Evolutionary conservation across 2,888 invertebrate species (phyloP), one percentile per base, ranked within the genome.

Genomic region (Heliconius erato): DNA sequence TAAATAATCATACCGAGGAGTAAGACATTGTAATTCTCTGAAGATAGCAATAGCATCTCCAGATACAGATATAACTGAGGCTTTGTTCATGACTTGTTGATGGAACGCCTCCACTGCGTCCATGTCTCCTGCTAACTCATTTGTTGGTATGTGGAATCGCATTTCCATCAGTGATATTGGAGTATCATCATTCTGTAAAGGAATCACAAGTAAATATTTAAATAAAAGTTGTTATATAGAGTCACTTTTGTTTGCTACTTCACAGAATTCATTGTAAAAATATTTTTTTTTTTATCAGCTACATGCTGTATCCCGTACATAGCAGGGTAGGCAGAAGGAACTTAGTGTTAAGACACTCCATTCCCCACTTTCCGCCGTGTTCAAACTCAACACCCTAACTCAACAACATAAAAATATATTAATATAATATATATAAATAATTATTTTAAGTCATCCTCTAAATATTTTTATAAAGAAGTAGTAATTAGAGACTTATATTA

Each of bases 31-130:
- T 85, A 99, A 97, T 94, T 99, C 99, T 84, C 98, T 97, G 95
- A 99, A 99, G 89, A 98, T 99, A 82, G 99, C 99, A 91, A 99
- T 98, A 23, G 99, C 99, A 95, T 99, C 99, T 12, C 99, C 99
- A 32, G 99, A 99, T 0, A 99, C 99, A 82, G 99, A 99, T 86
- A 99, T 99, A 87, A 99, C 99, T 87, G 99, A 99, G 26, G 99
- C 99, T 94, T 99, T 99, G 88, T 98, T 98, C 98, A 99, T 98
- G 54, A 99, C 99, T 92, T 98, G 98, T 89, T 98, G 97, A 91
- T 99, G 98, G 97, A 99, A 99, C n/a, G 98, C 98, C 90, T 99
- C 99, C 0, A 99, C 99, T 0, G 99, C 98, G 93, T 99, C 99
- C 89, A 97, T 97, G 88, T 99, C 99, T 19, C 98, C 98, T 0